Conservation (phyloP, 2,888 invertebrate genomes). For the Phlogophora meticulosa region DNA sequence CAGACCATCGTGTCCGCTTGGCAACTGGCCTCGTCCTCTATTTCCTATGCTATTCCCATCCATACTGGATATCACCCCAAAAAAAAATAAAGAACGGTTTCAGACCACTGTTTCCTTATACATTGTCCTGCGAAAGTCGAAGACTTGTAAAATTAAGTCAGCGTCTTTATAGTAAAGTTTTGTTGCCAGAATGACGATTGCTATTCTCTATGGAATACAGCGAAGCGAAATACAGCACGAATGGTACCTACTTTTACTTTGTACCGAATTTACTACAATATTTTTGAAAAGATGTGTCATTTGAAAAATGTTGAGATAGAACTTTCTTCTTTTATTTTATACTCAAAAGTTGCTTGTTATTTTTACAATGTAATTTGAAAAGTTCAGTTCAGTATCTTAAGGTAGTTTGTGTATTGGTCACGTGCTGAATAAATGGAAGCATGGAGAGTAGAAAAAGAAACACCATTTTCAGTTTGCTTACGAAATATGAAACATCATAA, state of each 20-base stretch:
- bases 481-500: too few relatives aligned
- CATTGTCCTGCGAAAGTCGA: slow-evolving; percentile 2
- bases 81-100: too few relatives aligned
- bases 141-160: slow-evolving; percentile 40
- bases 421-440: slow-evolving; percentile 20
- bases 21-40: too few relatives aligned
- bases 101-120: too few relatives aligned
- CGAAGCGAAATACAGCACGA: slow-evolving; percentile 29
- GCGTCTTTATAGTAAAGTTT: slow-evolving; percentile 31
- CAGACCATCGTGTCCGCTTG: too few relatives aligned
- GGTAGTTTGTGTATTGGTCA: slow-evolving; percentile 22
- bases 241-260: slow-evolving; percentile 8
- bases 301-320: slow-evolving; percentile 41
- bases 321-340: slow-evolving; percentile 40
- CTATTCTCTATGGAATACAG: slow-evolving; percentile 34
- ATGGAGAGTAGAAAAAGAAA: slow-evolving; percentile 1
- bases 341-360: slow-evolving; percentile 18
- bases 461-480: background rate
- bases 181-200: slow-evolving; percentile 35
- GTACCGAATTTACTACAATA: slow-evolving; percentile 34
- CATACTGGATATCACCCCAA: too few relatives aligned
- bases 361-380: slow-evolving; percentile 26
- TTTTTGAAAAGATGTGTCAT: slow-evolving; percentile 38
- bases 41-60: too few relatives aligned
- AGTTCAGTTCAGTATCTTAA: slow-evolving; percentile 1